These are phyloP conservation scores for Neotoma lepida DNA, from an alignment of 2,113 vertebrate genomes.

Conservation along the genomic window DNA sequence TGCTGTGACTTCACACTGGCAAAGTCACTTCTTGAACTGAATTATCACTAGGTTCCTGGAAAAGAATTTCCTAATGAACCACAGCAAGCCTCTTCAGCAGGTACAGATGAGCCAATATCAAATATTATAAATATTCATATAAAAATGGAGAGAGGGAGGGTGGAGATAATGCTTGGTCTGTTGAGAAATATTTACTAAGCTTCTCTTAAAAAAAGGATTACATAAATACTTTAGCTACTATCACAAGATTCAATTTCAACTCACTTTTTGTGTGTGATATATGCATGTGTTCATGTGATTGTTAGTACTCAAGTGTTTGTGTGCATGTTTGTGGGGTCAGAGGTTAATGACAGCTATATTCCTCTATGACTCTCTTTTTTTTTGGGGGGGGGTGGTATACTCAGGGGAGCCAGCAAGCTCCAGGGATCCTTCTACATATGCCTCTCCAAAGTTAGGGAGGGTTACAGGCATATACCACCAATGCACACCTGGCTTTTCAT, in stretches of 20 bases:
- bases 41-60: background rate
- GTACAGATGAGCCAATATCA: background rate
- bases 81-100: conserved; percentile 3
- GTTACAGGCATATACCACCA: background rate
- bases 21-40: background rate
- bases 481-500: background rate
- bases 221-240: background rate
- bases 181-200: conserved; percentile 13
- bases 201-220: conserved; percentile 16
- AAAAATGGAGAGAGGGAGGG: background rate
- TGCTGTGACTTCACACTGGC: background rate
- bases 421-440: background rate
- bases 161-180: background rate
- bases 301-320: background rate
- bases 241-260: background rate
- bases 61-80: background rate
- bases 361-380: background rate
- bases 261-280: background rate
- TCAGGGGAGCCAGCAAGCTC: background rate
- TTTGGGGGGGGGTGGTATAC: background rate
- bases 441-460: background rate
- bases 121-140: background rate
- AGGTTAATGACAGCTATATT: background rate
- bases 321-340: background rate
- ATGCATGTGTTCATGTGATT: background rate